These are phyloP conservation scores for Sebastes diaconus DNA, from an alignment of 2,797 vertebrate species.

Conservation along the genomic window DNA sequence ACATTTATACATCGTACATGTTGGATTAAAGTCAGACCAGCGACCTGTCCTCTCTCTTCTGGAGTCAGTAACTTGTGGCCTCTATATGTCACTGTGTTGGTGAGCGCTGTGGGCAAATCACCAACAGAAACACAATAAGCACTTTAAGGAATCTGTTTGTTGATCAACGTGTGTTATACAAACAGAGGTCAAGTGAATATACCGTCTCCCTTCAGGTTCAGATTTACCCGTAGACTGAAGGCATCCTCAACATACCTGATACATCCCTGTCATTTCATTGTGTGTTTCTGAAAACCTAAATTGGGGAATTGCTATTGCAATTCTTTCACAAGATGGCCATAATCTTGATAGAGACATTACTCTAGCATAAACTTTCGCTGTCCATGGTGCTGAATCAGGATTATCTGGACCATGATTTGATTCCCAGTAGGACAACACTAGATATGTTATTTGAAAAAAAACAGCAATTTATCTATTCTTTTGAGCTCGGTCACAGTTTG, in stretches of 20 bases:
- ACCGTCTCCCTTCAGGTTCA: background rate
- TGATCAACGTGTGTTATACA: background rate
- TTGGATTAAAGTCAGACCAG: background rate
- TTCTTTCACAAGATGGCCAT: background rate
- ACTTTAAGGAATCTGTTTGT: background rate
- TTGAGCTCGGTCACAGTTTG: background rate
- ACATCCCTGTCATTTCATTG: background rate
- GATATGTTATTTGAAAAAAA: background rate
- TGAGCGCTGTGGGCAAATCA: background rate
- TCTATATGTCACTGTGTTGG: conserved; percentile 1
- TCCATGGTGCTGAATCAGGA: conserved; percentile 26
- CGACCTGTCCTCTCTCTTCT: background rate
- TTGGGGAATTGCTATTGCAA: background rate
- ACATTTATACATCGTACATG: background rate
- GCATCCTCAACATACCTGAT: background rate
- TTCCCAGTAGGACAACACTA: background rate
- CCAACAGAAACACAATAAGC: background rate
- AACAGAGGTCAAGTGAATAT: background rate
- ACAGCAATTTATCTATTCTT: background rate
- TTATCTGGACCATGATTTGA: background rate
- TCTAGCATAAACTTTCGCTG: background rate
- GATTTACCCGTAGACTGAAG: background rate
- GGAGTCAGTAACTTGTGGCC: background rate
- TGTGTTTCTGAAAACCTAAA: background rate
- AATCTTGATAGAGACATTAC: background rate